Percentiles rank a stretch among this genome's conserved stretches.
phyloP scores from a whole-genome alignment of 2,888 invertebrate species.

The Nineta flava region DNA sequence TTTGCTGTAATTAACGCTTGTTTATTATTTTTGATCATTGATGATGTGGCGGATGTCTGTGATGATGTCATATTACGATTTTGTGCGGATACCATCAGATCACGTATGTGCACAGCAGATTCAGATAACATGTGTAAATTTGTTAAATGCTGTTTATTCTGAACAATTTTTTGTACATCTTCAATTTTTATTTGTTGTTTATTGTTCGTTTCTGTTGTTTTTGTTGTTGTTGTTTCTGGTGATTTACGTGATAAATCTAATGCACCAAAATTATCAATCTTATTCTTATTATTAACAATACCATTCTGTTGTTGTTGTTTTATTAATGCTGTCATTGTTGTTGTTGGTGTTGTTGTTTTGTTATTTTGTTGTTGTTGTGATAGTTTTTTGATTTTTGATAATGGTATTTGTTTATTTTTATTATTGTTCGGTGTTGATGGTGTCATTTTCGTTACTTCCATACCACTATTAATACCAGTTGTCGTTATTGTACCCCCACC shows the following conservation, averaged over 20 bases:
- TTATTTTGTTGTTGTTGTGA: slow-evolving; percentile 17
- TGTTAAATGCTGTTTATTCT: slow-evolving; percentile 22
- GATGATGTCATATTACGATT: slow-evolving; percentile 3
- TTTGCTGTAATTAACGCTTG: neutral
- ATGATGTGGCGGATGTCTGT: neutral
- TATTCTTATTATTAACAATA: slow-evolving; percentile 2
- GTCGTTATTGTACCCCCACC: neutral
- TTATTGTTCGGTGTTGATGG: slow-evolving; percentile 9
- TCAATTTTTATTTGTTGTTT: slow-evolving; percentile 4
- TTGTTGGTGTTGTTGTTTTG: slow-evolving; percentile 15
- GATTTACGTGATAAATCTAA: slow-evolving; percentile 34
- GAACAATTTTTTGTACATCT: slow-evolving; percentile 3
- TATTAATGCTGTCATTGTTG: neutral
- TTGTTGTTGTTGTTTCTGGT: slow-evolving; percentile 13
- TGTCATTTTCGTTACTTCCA: slow-evolving; percentile 8
- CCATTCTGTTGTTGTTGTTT: slow-evolving; percentile 17
- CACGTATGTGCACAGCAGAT: slow-evolving; percentile 21
- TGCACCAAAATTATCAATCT: slow-evolving; percentile 33
- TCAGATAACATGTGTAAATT: slow-evolving; percentile 37
- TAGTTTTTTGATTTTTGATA: slow-evolving; percentile 31
- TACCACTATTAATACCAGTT: slow-evolving; percentile 2
- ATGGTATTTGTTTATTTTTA: slow-evolving; percentile 22
- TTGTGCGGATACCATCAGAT: slow-evolving; percentile 15
- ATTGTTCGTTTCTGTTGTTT: slow-evolving; percentile 9
- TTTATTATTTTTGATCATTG: neutral